Conservation (phyloP, 2,113 vertebrate species). For the Ursus arctos region DNA sequence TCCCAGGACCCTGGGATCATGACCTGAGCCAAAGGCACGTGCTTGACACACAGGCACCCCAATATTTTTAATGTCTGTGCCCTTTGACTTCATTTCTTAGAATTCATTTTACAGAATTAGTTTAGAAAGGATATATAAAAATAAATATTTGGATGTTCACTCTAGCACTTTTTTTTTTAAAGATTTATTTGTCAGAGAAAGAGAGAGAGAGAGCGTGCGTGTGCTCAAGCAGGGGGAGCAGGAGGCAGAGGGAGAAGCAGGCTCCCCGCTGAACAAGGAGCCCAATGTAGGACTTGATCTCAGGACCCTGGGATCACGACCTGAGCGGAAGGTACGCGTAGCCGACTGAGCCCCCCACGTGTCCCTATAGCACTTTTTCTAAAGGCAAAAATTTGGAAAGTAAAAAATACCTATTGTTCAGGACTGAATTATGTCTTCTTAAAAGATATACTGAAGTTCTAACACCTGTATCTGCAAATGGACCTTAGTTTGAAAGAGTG, state of each 20-base stretch:
- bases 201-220: no score
- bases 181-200: no score
- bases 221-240: no score
- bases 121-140: not conserved
- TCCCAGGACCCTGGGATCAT: no score
- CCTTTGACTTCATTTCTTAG: conserved; percentile 3
- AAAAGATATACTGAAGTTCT: not conserved
- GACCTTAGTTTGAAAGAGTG: not conserved
- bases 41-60: no score
- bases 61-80: not conserved
- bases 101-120: conserved; percentile 17
- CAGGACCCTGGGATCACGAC: no score
- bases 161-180: not conserved
- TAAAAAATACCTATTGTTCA: not conserved
- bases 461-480: not conserved
- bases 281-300: no score
- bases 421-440: not conserved
- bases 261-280: no score
- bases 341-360: no score
- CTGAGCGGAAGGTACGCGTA: no score
- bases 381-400: not conserved
- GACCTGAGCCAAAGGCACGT: no score
- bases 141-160: not conserved
- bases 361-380: not conserved
- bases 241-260: no score